Conservation (phyloP, 2,113 vertebrate genomes). For the Muntiacus reevesi region DNA sequence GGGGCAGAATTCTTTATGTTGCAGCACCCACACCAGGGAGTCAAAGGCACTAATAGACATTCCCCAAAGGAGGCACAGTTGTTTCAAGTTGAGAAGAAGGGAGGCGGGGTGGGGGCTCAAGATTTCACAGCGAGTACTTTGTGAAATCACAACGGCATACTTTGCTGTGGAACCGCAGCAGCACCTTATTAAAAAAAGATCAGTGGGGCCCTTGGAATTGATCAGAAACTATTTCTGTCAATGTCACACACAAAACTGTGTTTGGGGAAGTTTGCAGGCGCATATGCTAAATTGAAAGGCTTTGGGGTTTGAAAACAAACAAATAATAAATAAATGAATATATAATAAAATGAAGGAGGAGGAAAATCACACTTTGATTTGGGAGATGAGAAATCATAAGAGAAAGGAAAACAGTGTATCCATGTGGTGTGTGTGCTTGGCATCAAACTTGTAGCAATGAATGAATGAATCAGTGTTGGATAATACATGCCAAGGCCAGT, state of each 20-base stretch:
- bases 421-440: fast-evolving
- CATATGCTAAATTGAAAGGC: conserved; percentile 31
- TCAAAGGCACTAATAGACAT: neutral
- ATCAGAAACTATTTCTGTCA: conserved; percentile 63
- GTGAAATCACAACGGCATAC: neutral
- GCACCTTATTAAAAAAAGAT: conserved; percentile 65
- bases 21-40: neutral
- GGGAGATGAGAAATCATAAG: neutral
- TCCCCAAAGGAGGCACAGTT: neutral
- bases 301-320: conserved; percentile 61
- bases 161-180: neutral
- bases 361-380: neutral
- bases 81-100: neutral
- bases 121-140: neutral
- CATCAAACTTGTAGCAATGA: fast-evolving
- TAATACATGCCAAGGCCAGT: neutral
- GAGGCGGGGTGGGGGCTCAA: neutral
- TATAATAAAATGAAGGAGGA: neutral
- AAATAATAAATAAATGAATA: conserved; percentile 49
- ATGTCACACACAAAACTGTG: conserved; percentile 13
- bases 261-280: neutral
- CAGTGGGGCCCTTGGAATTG: conserved; percentile 23
- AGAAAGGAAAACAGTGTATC: neutral
- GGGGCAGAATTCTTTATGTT: neutral
- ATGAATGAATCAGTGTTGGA: neutral